These are phyloP conservation scores for Pelodiscus sinensis DNA, from an alignment of 2,113 vertebrate genomes.

Conservation along the genomic window DNA sequence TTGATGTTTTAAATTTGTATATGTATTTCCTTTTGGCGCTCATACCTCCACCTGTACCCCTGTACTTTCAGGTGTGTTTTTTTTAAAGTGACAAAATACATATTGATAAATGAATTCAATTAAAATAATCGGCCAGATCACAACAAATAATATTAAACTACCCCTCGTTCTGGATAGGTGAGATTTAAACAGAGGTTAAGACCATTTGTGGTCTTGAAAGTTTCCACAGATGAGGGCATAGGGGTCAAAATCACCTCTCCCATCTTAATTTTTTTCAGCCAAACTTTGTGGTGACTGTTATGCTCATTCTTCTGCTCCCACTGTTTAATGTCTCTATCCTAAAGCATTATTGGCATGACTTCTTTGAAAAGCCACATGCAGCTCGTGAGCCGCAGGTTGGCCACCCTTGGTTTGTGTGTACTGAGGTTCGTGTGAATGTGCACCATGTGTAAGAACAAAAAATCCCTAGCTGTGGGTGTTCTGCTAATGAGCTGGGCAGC, in stretches of 20 bases:
- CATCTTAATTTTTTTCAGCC: neutral
- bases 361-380: too few species aligned
- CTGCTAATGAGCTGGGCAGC: too few species aligned
- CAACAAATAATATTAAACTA: neutral
- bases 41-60: rapidly evolving
- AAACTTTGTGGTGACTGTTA: neutral
- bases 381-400: too few species aligned
- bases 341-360: neutral
- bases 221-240: neutral
- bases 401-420: too few species aligned
- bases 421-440: too few species aligned
- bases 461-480: too few species aligned
- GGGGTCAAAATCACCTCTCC: neutral
- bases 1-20: neutral
- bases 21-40: conserved; percentile 6
- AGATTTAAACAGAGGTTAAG: neutral
- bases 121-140: neutral
- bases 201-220: neutral
- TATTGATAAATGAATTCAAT: neutral
- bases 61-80: neutral
- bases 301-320: neutral
- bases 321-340: neutral
- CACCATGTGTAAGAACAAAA: too few species aligned
- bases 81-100: neutral
- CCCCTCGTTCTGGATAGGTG: neutral